Conservation (phyloP, 2,888 invertebrate species). For the Drosophila subquinaria region DNA sequence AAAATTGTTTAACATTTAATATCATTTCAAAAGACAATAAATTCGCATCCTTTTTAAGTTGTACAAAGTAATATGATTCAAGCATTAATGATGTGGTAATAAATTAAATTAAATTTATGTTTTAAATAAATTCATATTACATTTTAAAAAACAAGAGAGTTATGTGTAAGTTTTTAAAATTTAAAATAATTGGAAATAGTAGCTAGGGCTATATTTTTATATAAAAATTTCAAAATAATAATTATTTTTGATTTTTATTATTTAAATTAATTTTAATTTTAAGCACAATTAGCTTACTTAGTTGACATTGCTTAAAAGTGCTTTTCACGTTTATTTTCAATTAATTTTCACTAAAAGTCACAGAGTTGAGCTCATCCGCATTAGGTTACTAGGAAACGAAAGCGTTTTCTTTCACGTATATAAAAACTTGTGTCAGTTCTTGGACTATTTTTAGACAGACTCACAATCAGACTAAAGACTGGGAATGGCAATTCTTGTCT, state of each 20-base stretch:
- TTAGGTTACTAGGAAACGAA: not conserved
- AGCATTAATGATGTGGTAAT: not conserved
- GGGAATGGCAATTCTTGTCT: not conserved
- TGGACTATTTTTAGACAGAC: slow-evolving; percentile 15
- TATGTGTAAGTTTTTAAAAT: no score
- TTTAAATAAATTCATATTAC: not conserved
- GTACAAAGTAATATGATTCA: no score
- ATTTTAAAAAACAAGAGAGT: no score
- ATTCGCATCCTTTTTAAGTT: no score
- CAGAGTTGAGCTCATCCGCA: not conserved
- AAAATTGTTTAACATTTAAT: not conserved
- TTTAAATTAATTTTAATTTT: no score
- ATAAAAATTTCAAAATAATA: no score
- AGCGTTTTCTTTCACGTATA: slow-evolving; percentile 19
- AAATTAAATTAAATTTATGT: not conserved
- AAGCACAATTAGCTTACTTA: slow-evolving; percentile 6
- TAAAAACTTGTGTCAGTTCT: slow-evolving; percentile 18
- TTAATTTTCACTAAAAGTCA: slow-evolving; percentile 4
- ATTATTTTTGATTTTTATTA: no score
- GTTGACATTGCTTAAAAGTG: not conserved
- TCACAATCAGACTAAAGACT: slow-evolving; percentile 6
- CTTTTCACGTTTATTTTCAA: not conserved
- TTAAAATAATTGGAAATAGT: no score
- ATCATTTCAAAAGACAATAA: not conserved
- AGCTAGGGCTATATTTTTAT: no score